A percentile compares a stretch with the other conserved stretches of the same genome.
phyloP scores from a whole-genome alignment of 2,888 invertebrate species.

The Drosophila dives region DNA sequence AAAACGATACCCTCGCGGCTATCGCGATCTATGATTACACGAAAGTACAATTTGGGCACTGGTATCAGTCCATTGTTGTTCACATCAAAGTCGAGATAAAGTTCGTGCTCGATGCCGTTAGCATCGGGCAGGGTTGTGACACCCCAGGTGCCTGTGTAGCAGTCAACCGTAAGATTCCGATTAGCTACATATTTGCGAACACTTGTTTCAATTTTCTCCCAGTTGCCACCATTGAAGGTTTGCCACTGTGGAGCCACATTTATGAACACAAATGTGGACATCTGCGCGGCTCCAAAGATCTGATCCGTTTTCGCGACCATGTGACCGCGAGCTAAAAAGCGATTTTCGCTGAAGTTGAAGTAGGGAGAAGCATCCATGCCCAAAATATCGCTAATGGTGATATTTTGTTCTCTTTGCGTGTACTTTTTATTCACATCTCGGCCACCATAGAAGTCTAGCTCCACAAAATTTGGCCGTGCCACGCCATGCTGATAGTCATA shows the following conservation, averaged over 20 bases:
- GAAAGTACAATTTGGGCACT: slow-evolving; percentile 86
- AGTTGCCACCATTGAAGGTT: slow-evolving; percentile 87
- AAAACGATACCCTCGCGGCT: slow-evolving; percentile 86
- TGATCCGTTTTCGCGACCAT: slow-evolving; percentile 86
- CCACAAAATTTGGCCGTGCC: slow-evolving; percentile 80
- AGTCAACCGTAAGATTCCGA: slow-evolving; percentile 82
- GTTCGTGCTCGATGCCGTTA: slow-evolving; percentile 76
- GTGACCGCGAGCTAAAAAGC: slow-evolving; percentile 85
- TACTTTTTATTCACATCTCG: slow-evolving; percentile 82
- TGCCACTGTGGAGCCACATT: slow-evolving; percentile 87
- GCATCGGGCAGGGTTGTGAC: slow-evolving; percentile 86
- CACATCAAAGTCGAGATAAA: slow-evolving; percentile 83
- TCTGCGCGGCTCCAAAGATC: slow-evolving; percentile 85
- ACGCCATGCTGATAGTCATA: slow-evolving; percentile 84
- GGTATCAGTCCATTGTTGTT: slow-evolving; percentile 84
- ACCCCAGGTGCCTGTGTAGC: slow-evolving; percentile 87
- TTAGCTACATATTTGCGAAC: slow-evolving; percentile 85
- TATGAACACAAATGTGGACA: slow-evolving; percentile 86
- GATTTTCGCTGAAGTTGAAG: slow-evolving; percentile 68
- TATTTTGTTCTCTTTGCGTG: slow-evolving; percentile 81
- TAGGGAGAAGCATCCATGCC: slow-evolving; percentile 75
- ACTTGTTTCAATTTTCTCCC: slow-evolving; percentile 86
- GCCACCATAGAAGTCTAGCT: slow-evolving; percentile 81
- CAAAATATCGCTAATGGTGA: slow-evolving; percentile 82
- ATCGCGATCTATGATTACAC: slow-evolving; percentile 86